Evolutionary conservation across 1,140 invertebrate genomes (phyloP).

Genomic region (Teleopsis dalmanni): DNA sequence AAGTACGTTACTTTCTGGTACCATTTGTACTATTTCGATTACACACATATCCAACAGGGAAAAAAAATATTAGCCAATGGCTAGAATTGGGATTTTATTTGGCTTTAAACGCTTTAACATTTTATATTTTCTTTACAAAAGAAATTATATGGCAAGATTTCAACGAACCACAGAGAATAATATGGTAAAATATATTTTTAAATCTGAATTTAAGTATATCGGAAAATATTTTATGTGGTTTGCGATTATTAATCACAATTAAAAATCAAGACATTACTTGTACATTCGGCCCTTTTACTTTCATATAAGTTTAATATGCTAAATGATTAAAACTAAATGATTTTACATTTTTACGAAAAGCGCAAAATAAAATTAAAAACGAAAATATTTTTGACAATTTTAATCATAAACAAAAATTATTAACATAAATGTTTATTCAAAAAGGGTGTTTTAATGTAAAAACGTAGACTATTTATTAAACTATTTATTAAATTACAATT

Average conservation of each 20-base stretch:
- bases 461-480: too few relatives aligned
- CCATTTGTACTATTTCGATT: constrained; percentile 82
- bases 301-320: neutral
- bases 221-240: too few relatives aligned
- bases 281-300: too few relatives aligned
- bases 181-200: constrained; percentile 73
- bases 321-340: neutral
- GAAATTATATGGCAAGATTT: constrained; percentile 77
- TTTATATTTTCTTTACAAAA: constrained; percentile 76
- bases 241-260: too few relatives aligned
- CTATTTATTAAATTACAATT: neutral
- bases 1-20: constrained; percentile 90
- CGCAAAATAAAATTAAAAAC: neutral
- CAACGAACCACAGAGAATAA: constrained; percentile 73
- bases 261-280: too few relatives aligned
- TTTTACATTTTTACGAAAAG: neutral
- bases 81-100: constrained; percentile 65
- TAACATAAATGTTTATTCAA: too few relatives aligned
- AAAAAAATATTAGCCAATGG: constrained; percentile 47
- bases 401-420: too few relatives aligned
- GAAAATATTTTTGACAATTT: neutral
- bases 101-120: constrained; percentile 66
- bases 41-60: constrained; percentile 50
- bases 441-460: too few relatives aligned
- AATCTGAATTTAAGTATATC: too few relatives aligned